phyloP scores from a whole-genome alignment of 2,797 vertebrate genomes.

The Odontamblyopus rebecca region DNA sequence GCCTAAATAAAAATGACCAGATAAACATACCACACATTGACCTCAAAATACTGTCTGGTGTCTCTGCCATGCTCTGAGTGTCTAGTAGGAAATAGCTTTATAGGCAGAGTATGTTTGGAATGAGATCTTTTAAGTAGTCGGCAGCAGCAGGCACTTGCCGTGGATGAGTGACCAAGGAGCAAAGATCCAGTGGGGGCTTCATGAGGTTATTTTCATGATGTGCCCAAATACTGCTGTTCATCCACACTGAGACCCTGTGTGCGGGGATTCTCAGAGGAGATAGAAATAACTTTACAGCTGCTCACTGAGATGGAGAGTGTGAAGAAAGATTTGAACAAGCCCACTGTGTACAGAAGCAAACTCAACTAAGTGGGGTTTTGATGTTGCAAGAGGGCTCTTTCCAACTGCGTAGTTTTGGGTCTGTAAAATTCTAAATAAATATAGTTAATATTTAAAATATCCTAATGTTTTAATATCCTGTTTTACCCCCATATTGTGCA shows the following conservation, averaged over 20 bases:
- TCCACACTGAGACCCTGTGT: slow-evolving; percentile 46
- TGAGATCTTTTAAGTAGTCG: slow-evolving; percentile 28
- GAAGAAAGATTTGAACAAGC: slow-evolving; percentile 12
- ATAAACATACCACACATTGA: neutral
- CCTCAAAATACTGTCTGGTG: neutral
- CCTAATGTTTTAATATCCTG: neutral
- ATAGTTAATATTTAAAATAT: neutral
- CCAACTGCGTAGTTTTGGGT: neutral
- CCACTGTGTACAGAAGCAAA: slow-evolving; percentile 17
- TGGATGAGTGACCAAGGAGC: slow-evolving; percentile 31
- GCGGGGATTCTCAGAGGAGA: slow-evolving; percentile 31
- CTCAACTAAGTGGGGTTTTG: slow-evolving; percentile 13
- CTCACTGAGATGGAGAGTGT: slow-evolving; percentile 10
- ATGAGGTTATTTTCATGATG: slow-evolving; percentile 38
- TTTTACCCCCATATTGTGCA: neutral
- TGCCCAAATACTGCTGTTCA: slow-evolving; percentile 42
- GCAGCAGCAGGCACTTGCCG: slow-evolving; percentile 40
- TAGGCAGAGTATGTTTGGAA: slow-evolving; percentile 23
- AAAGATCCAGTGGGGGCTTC: slow-evolving; percentile 29
- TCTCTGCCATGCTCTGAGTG: neutral
- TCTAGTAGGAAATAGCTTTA: slow-evolving; percentile 10
- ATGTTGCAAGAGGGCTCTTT: slow-evolving; percentile 1
- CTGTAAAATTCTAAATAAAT: neutral
- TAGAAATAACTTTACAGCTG: slow-evolving; percentile 36
- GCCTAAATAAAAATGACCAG: neutral